A percentile compares a stretch with the other conserved stretches of the same genome.
Conservation (phyloP, 2,888 invertebrate species). For the Dioctria rufipes region DNA sequence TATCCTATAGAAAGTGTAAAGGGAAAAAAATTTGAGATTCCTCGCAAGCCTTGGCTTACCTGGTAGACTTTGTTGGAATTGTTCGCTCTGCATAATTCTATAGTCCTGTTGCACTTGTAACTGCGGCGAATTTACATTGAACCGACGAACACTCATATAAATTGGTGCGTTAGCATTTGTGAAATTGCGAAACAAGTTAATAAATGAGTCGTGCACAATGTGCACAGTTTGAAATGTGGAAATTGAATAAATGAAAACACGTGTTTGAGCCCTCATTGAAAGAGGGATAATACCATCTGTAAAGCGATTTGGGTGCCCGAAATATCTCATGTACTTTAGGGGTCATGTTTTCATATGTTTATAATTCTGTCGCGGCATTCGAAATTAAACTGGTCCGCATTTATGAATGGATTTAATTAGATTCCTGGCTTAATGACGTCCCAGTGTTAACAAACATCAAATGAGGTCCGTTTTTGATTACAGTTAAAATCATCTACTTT, state of each 20-base stretch:
- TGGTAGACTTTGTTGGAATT: too few species aligned
- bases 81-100: too few species aligned
- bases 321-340: not conserved
- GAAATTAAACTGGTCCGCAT: not conserved
- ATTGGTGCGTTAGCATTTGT: conserved; percentile 41
- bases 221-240: not conserved
- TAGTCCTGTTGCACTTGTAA: conserved; percentile 24
- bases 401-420: not conserved
- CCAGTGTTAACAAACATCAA: not conserved
- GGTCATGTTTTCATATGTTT: not conserved
- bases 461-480: not conserved
- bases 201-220: conserved; percentile 28
- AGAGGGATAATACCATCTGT: not conserved
- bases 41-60: too few species aligned
- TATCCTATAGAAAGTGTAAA: too few species aligned
- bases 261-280: conserved; percentile 28
- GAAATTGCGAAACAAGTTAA: conserved; percentile 23
- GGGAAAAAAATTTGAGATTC: too few species aligned
- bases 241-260: conserved; percentile 46
- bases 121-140: conserved; percentile 39
- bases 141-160: conserved; percentile 15
- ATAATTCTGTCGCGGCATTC: not conserved
- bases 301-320: not conserved
- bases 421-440: not conserved
- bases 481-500: too few species aligned